Conservation (phyloP, 1,140 invertebrate genomes). For the Eupristina koningsbergeri region DNA sequence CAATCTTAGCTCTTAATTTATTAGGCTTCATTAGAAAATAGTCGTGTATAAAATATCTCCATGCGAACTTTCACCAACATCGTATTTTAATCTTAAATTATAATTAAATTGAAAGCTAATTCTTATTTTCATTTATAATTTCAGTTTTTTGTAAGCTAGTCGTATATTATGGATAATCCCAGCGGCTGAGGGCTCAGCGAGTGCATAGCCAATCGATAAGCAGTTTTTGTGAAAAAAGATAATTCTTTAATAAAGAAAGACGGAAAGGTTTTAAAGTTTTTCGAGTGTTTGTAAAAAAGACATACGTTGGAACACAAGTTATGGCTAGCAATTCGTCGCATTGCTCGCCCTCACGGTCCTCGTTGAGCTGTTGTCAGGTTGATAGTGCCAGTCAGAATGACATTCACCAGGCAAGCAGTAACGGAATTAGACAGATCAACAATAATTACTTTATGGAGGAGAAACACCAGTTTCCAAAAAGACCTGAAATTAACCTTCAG, state of each 20-base stretch:
- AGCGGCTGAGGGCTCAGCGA: not conserved
- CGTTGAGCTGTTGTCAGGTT: conserved; percentile 64
- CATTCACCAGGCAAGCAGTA: conserved; percentile 55
- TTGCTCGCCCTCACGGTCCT: conserved; percentile 61
- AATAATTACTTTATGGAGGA: conserved; percentile 67
- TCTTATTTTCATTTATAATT: not conserved
- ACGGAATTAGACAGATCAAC: conserved; percentile 48
- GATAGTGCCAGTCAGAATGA: conserved; percentile 62
- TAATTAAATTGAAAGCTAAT: no score
- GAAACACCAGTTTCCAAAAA: conserved; percentile 68
- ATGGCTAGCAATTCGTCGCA: conserved; percentile 59
- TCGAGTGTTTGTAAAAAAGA: no score
- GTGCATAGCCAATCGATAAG: not conserved
- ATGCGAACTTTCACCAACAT: no score
- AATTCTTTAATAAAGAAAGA: no score
- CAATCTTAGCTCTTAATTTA: no score
- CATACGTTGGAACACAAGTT: not conserved
- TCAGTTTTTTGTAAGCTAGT: not conserved
- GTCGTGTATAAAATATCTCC: no score
- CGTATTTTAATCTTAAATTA: no score
- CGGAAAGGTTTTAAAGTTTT: no score
- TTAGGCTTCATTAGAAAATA: no score
- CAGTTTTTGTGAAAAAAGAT: not conserved
- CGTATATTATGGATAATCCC: not conserved
- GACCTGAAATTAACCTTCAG: conserved; percentile 66